These are phyloP conservation scores for Drosophila lacteicornis DNA, from an alignment of 1,140 invertebrate species.

Conservation along the genomic window DNA sequence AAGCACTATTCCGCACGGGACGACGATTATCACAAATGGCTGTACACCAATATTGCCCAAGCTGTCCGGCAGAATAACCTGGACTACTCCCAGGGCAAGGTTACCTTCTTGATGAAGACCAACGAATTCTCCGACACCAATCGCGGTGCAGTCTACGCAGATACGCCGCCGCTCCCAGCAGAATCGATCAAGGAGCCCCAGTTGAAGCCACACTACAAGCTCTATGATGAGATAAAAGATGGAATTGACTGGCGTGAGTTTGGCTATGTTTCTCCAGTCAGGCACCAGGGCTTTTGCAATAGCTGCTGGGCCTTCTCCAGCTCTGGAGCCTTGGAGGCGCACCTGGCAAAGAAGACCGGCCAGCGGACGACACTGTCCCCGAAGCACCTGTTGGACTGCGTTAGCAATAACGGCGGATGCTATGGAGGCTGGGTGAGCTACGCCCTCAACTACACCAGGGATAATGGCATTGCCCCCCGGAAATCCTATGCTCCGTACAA, in stretches of 20 bases:
- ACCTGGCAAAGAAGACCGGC: conserved; percentile 87
- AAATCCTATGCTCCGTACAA: conserved; percentile 89
- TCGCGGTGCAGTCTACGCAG: neutral
- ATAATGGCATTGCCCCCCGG: conserved; percentile 90
- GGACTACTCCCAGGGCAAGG: neutral
- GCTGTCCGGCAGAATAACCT: neutral
- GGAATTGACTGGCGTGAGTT: conserved; percentile 19
- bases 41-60: neutral
- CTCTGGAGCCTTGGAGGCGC: conserved; percentile 93
- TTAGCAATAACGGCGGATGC: conserved; percentile 92
- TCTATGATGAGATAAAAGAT: conserved; percentile 14
- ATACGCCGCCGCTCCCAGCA: neutral
- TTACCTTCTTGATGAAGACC: neutral
- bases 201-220: neutral
- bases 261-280: conserved; percentile 12
- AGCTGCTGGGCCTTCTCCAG: conserved; percentile 97
- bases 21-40: neutral
- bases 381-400: conserved; percentile 96
- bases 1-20: neutral
- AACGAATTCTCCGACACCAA: conserved; percentile 33
- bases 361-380: conserved; percentile 92
- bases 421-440: conserved; percentile 91
- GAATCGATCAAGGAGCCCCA: neutral
- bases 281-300: conserved; percentile 93
- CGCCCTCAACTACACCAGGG: conserved; percentile 91